phyloP scores from a whole-genome alignment of 2,797 vertebrate genomes.

The Protonibea diacanthus region DNA sequence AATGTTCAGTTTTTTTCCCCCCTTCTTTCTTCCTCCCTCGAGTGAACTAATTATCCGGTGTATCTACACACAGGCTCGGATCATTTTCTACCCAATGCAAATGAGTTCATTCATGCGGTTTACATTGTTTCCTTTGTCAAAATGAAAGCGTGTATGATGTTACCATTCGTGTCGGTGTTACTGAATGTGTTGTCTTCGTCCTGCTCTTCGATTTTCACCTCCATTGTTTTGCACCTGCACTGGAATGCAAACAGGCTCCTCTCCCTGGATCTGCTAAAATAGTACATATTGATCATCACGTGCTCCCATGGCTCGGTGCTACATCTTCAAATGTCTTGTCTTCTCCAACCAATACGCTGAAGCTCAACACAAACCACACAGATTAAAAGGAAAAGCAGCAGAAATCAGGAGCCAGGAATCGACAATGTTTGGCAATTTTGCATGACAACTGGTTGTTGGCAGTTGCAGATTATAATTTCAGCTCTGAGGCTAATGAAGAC shows the following conservation, averaged over 20 bases:
- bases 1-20: slow-evolving; percentile 19
- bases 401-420: neutral
- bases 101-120: slow-evolving; percentile 4
- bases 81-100: slow-evolving; percentile 8
- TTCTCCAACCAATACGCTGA: neutral
- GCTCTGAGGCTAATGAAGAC: neutral
- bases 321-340: neutral
- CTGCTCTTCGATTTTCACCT: slow-evolving; percentile 95
- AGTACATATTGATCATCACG: neutral
- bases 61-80: slow-evolving; percentile 7
- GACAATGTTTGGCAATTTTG: neutral
- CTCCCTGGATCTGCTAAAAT: slow-evolving; percentile 62
- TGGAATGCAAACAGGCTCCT: slow-evolving; percentile 79
- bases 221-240: slow-evolving; percentile 89
- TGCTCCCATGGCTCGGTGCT: neutral
- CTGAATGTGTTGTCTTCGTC: slow-evolving; percentile 92
- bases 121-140: neutral
- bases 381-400: neutral
- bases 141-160: slow-evolving; percentile 46
- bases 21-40: slow-evolving; percentile 18
- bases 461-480: neutral
- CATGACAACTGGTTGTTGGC: neutral
- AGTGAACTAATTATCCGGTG: slow-evolving; percentile 32
- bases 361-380: neutral
- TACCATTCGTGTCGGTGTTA: slow-evolving; percentile 97